phyloP scores from a whole-genome alignment of 2,888 invertebrate species.

The Masnerella sp. region DNA sequence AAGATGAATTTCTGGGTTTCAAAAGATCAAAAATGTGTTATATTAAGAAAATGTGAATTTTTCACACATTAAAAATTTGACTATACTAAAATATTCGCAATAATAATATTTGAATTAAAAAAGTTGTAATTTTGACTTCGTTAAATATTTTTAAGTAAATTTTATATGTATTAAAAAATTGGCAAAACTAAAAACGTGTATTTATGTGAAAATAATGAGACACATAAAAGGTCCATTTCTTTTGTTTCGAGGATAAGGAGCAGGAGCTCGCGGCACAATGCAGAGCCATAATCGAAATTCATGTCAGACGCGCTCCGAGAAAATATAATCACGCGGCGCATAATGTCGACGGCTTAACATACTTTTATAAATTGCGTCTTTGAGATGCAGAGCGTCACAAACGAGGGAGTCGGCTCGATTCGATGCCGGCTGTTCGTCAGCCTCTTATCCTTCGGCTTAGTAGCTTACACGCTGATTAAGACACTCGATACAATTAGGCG shows the following conservation, averaged over 20 bases:
- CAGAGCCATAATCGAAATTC: conserved; percentile 67
- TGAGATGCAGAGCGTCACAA: conserved; percentile 74
- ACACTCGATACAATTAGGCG: conserved; percentile 77
- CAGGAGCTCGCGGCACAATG: conserved; percentile 55
- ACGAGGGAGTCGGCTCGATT: conserved; percentile 60
- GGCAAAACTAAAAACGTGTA: too few species aligned
- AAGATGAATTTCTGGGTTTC: too few species aligned
- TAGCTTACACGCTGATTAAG: conserved; percentile 77
- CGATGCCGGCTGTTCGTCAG: conserved; percentile 38
- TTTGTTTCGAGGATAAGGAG: conserved; percentile 34
- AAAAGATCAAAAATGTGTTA: too few species aligned
- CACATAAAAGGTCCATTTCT: conserved; percentile 17
- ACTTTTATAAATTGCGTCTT: conserved; percentile 75
- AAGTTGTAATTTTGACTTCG: too few species aligned
- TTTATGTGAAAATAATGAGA: neutral
- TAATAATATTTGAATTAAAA: too few species aligned
- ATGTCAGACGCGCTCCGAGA: conserved; percentile 61
- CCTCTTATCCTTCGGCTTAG: conserved; percentile 67
- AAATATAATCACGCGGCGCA: conserved; percentile 65
- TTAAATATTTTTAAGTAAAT: too few species aligned
- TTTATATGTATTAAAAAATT: too few species aligned
- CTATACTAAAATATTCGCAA: too few species aligned
- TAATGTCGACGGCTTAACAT: conserved; percentile 71
- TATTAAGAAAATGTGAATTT: too few species aligned
- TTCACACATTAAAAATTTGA: too few species aligned